phyloP scores from a whole-genome alignment of 1,140 invertebrate species.

The Papilio polyxenes region DNA sequence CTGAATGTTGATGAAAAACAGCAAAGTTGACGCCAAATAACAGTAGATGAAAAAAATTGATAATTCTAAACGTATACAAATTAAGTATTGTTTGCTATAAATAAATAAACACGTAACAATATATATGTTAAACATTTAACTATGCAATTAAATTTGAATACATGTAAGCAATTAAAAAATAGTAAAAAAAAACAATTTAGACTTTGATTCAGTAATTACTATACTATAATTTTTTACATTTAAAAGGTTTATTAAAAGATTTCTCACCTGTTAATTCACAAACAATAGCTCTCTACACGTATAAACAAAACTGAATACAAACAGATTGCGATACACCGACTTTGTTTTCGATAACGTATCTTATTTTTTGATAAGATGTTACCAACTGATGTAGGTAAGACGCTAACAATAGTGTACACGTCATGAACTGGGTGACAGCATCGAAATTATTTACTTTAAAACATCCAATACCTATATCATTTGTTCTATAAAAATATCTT shows the following conservation, averaged over 20 bases:
- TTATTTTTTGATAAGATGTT: constrained; percentile 6
- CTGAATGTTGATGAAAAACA: too few species aligned
- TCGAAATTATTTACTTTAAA: neutral
- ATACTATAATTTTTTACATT: neutral
- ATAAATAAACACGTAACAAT: too few species aligned
- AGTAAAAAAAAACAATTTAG: too few species aligned
- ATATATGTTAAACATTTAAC: too few species aligned
- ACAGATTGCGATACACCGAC: constrained; percentile 11
- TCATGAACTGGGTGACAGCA: neutral
- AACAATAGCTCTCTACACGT: neutral
- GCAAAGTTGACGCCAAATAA: too few species aligned
- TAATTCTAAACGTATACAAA: too few species aligned
- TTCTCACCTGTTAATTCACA: constrained; percentile 10
- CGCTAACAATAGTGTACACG: neutral
- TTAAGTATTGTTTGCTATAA: too few species aligned
- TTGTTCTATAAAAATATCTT: neutral
- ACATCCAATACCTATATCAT: neutral
- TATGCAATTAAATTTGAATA: too few species aligned
- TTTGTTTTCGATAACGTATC: constrained; percentile 25
- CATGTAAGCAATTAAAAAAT: too few species aligned
- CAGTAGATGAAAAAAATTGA: too few species aligned
- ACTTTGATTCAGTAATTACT: too few species aligned
- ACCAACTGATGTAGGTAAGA: constrained; percentile 11
- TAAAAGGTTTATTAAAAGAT: neutral
- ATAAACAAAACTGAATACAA: constrained; percentile 1